A percentile compares a stretch with the other conserved stretches of the same genome.
Evolutionary conservation across 2,888 invertebrate genomes (phyloP).

Genomic region (Drosophila leonis): DNA sequence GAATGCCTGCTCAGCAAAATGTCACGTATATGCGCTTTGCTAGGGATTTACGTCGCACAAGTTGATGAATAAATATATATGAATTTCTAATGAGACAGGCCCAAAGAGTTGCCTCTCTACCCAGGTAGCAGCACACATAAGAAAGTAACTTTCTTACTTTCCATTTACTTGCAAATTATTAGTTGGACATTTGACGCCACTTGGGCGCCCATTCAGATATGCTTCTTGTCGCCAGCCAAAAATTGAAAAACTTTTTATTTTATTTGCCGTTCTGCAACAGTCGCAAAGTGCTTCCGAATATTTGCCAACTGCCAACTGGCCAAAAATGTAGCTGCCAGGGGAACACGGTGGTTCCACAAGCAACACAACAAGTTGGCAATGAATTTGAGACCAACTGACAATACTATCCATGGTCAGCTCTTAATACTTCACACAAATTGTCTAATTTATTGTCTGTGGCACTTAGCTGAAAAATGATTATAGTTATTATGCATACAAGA

Average conservation of each 20-base stretch:
- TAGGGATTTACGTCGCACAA: conserved; percentile 53
- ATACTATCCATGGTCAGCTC: neutral
- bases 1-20: conserved; percentile 30
- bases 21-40: conserved; percentile 58
- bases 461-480: conserved; percentile 2
- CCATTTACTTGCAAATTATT: conserved; percentile 67
- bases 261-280: conserved; percentile 35
- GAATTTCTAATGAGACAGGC: conserved; percentile 64
- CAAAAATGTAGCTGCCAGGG: neutral
- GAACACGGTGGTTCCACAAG: conserved; percentile 6
- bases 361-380: conserved; percentile 27
- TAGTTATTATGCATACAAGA: neutral
- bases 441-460: conserved; percentile 1
- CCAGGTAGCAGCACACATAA: conserved; percentile 23
- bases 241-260: conserved; percentile 64
- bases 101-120: conserved; percentile 14
- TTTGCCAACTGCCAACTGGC: conserved; percentile 12
- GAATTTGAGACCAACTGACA: conserved; percentile 14
- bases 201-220: conserved; percentile 43
- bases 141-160: conserved; percentile 32
- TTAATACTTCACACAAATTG: neutral
- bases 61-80: conserved; percentile 68
- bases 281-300: conserved; percentile 27
- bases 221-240: conserved; percentile 29
- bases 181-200: conserved; percentile 68